phyloP scores from a whole-genome alignment of 2,888 invertebrate species.

The Leptodirus hochenwartii region DNA sequence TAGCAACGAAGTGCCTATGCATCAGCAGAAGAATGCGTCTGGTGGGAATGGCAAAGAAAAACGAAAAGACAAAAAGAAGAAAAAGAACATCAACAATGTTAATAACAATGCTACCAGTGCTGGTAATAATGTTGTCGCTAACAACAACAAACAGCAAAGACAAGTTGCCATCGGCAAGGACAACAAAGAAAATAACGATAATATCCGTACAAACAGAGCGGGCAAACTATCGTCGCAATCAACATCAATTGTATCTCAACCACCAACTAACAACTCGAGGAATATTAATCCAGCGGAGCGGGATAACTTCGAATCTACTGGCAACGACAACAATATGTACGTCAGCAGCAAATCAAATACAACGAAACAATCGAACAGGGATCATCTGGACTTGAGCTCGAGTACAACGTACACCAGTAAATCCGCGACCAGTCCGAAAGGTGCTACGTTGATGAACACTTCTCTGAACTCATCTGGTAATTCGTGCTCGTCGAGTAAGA shows the following conservation, averaged over 20 bases:
- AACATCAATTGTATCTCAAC: conserved; percentile 1
- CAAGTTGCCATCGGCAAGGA: conserved; percentile 3
- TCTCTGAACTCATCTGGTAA: not conserved
- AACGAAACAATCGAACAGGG: conserved; percentile 16
- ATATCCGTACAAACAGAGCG: too few relatives aligned
- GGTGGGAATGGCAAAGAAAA: conserved; percentile 54
- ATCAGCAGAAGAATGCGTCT: too few relatives aligned
- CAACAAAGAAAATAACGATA: conserved; percentile 5
- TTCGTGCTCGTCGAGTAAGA: conserved; percentile 14
- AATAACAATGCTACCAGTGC: conserved; percentile 9
- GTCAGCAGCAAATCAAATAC: conserved; percentile 24
- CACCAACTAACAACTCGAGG: conserved; percentile 1
- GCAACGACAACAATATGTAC: conserved; percentile 42
- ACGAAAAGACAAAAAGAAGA: conserved; percentile 49
- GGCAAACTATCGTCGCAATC: conserved; percentile 22
- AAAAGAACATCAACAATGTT: conserved; percentile 22
- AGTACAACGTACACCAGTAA: conserved; percentile 6
- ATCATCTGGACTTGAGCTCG: conserved; percentile 7
- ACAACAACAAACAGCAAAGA: not conserved
- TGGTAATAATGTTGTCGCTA: conserved; percentile 7
- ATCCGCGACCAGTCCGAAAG: conserved; percentile 46
- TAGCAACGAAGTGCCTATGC: conserved; percentile 66
- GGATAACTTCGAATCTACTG: conserved; percentile 55
- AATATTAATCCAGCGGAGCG: conserved; percentile 46
- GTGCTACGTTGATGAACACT: conserved; percentile 31